These are phyloP conservation scores for Crotophaga sulcirostris DNA, from an alignment of 2,113 vertebrate genomes.

Conservation along the genomic window DNA sequence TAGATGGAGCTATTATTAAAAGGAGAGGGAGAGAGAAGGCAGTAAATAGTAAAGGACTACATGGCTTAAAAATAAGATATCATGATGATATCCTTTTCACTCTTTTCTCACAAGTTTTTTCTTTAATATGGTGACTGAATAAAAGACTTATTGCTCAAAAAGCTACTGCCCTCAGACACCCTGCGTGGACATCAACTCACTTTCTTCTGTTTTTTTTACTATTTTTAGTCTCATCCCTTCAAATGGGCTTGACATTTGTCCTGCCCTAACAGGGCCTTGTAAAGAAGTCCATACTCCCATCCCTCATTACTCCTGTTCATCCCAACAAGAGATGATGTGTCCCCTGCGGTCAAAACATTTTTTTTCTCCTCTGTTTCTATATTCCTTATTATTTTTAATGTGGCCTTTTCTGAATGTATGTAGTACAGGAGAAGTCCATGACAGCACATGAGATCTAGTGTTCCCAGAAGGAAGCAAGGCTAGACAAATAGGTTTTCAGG, in stretches of 20 bases:
- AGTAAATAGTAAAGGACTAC: not conserved
- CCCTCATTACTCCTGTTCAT: not conserved
- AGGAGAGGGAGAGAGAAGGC: not conserved
- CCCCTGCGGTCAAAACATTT: not conserved
- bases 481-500: not conserved
- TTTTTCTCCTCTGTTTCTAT: not conserved
- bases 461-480: not conserved
- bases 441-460: not conserved
- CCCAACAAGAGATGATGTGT: rapidly evolving
- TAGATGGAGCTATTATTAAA: not conserved
- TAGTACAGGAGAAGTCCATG: not conserved
- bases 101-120: not conserved
- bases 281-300: not conserved
- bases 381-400: not conserved
- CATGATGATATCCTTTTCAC: rapidly evolving
- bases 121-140: not conserved
- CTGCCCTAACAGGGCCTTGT: not conserved
- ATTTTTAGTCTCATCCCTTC: not conserved
- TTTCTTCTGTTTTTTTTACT: not conserved
- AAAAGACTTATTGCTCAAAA: not conserved
- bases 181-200: not conserved
- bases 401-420: not conserved
- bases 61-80: not conserved
- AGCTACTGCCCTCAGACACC: not conserved
- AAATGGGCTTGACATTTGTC: not conserved